phyloP scores from a whole-genome alignment of 2,888 invertebrate species.

The Pseudanteris insignis region DNA sequence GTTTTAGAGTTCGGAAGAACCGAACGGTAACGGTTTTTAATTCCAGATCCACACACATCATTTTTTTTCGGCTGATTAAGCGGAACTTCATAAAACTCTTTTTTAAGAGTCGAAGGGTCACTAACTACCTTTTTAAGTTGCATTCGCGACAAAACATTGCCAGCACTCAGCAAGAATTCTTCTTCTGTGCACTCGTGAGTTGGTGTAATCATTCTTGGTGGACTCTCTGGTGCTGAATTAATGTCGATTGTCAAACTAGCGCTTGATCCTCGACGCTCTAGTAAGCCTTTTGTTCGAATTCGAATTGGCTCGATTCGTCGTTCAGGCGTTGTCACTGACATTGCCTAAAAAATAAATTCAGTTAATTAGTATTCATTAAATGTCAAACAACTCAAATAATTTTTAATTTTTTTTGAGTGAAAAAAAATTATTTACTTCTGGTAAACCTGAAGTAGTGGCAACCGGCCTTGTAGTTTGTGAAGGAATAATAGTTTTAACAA shows the following conservation, averaged over 20 bases:
- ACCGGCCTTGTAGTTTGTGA: constrained; percentile 54
- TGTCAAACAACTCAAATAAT: no score
- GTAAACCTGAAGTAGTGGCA: constrained; percentile 49
- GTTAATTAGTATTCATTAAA: no score
- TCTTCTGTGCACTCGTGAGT: constrained; percentile 70
- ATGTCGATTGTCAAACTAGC: constrained; percentile 89
- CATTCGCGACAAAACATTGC: constrained; percentile 69
- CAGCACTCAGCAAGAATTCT: constrained; percentile 70
- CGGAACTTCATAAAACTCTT: constrained; percentile 95
- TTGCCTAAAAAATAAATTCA: constrained; percentile 47
- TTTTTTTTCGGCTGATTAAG: constrained; percentile 91
- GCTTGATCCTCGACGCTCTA: constrained; percentile 89
- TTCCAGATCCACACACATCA: constrained; percentile 86
- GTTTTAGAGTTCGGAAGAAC: constrained; percentile 91
- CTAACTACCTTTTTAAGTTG: constrained; percentile 68
- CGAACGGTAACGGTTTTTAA: constrained; percentile 89
- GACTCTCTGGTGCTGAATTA: constrained; percentile 59
- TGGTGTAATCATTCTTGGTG: constrained; percentile 68
- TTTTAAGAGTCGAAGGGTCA: constrained; percentile 72
- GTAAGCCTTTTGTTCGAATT: constrained; percentile 73
- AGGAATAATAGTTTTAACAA: constrained; percentile 63
- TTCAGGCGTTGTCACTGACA: constrained; percentile 56
- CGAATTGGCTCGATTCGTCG: constrained; percentile 67
- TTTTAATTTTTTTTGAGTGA: no score
- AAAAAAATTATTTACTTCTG: constrained; percentile 56